Conservation (phyloP, 2,888 invertebrate genomes). For the Exephanes ischioxanthus region DNA sequence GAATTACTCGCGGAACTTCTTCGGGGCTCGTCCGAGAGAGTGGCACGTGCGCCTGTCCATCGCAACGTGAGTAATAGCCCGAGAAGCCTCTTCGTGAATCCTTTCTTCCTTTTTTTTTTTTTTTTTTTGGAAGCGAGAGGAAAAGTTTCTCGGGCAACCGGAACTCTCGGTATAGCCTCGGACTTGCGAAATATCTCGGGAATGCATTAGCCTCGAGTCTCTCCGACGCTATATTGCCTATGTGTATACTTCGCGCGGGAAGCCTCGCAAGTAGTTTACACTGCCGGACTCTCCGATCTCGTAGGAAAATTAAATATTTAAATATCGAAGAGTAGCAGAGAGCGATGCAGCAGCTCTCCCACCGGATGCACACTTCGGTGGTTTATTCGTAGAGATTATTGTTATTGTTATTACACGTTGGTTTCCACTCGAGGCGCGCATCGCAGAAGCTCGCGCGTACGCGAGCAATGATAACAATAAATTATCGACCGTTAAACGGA, state of each 20-base stretch:
- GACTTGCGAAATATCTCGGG: conserved; percentile 26
- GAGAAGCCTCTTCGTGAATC: background rate
- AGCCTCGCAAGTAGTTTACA: conserved; percentile 62
- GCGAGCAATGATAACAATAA: conserved; percentile 11
- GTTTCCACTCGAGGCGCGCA: background rate
- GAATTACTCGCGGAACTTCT: conserved; percentile 92
- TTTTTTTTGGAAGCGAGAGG: background rate
- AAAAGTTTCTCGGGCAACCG: conserved; percentile 11
- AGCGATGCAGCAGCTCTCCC: conserved; percentile 52
- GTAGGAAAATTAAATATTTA: conserved; percentile 70
- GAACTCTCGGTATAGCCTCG: background rate
- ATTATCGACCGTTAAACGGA: conserved; percentile 6
- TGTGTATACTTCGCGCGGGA: background rate
- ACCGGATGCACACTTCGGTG: conserved; percentile 46
- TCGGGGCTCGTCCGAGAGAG: conserved; percentile 92
- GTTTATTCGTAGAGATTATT: conserved; percentile 37
- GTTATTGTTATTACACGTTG: conserved; percentile 21
- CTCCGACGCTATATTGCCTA: background rate
- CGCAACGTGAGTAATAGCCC: conserved; percentile 79
- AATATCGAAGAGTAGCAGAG: conserved; percentile 63
- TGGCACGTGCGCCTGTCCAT: conserved; percentile 85
- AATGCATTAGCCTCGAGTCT: conserved; percentile 42
- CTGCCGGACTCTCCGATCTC: conserved; percentile 1
- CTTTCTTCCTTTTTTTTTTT: conserved; percentile 7
- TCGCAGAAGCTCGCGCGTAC: background rate